These are phyloP conservation scores for Hipparchia semele DNA, from an alignment of 2,888 invertebrate genomes.

Conservation along the genomic window DNA sequence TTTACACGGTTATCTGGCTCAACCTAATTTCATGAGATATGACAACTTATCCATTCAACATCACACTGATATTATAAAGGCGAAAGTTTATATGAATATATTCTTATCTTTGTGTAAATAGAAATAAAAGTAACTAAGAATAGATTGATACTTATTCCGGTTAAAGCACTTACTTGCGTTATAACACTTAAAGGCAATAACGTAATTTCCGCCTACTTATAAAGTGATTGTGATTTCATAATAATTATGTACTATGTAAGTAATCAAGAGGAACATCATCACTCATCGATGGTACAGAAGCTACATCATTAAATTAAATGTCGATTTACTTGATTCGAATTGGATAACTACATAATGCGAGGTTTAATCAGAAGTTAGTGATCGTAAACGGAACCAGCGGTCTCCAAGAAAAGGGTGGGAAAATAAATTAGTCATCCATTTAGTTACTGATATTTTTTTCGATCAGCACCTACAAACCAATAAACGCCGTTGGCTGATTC, in stretches of 20 bases:
- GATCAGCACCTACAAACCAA: no score
- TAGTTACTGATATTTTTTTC: no score
- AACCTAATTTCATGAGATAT: neutral
- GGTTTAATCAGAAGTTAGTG: neutral
- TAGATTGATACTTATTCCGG: neutral
- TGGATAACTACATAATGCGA: neutral
- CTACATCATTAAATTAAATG: slow-evolving; percentile 4
- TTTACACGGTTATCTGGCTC: slow-evolving; percentile 15
- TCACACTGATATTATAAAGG: no score
- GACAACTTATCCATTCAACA: neutral
- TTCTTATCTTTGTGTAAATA: no score
- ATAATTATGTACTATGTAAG: slow-evolving; percentile 7
- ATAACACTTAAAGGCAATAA: neutral
- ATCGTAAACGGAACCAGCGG: neutral
- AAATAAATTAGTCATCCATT: no score
- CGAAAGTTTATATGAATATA: no score
- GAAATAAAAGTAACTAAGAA: neutral
- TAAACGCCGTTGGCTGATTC: no score
- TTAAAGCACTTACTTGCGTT: slow-evolving; percentile 8
- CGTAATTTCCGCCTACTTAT: slow-evolving; percentile 19
- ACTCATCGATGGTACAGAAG: neutral
- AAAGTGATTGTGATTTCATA: slow-evolving; percentile 15
- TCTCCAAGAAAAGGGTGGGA: no score
- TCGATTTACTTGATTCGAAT: slow-evolving; percentile 3
- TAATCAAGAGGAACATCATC: slow-evolving; percentile 16